Evolutionary conservation across 2,888 invertebrate genomes (phyloP).

Genomic region (Loripinus fragilis): DNA sequence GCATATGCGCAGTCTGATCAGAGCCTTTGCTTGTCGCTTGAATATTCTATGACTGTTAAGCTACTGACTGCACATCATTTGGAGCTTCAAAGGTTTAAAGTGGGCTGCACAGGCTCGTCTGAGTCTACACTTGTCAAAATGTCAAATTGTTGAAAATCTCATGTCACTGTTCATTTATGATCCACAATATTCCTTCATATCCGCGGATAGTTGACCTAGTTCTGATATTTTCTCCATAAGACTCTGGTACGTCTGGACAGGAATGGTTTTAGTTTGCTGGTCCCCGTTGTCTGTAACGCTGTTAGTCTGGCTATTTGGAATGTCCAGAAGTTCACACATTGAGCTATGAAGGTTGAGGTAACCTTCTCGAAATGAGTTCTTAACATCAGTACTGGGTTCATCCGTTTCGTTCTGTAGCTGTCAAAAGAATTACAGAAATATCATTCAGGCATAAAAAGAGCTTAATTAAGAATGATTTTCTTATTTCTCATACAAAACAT

Average conservation of each 20-base stretch:
- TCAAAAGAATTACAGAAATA: neutral
- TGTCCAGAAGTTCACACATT: neutral
- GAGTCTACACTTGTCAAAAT: no score
- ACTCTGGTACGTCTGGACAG: conserved; percentile 3
- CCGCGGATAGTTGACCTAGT: conserved; percentile 3
- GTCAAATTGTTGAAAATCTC: no score
- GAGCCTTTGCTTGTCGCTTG: no score
- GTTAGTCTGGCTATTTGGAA: neutral
- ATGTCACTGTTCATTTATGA: no score
- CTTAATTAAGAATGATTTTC: no score
- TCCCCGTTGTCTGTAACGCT: neutral
- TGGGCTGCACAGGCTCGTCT: no score
- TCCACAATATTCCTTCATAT: conserved; percentile 6
- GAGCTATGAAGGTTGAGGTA: conserved; percentile 8
- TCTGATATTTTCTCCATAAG: conserved; percentile 15
- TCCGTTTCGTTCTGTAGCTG: conserved; percentile 1
- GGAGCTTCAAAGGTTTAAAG: no score
- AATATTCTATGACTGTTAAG: no score
- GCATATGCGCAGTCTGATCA: no score
- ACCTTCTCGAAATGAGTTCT: conserved; percentile 6
- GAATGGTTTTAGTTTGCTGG: conserved; percentile 17
- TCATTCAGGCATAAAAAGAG: no score
- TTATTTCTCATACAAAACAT: no score
- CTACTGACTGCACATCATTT: no score
- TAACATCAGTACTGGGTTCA: neutral